A percentile compares a stretch with the other conserved stretches of the same genome.
phyloP scores from a whole-genome alignment of 2,888 invertebrate species.

The Pyralis farinalis region DNA sequence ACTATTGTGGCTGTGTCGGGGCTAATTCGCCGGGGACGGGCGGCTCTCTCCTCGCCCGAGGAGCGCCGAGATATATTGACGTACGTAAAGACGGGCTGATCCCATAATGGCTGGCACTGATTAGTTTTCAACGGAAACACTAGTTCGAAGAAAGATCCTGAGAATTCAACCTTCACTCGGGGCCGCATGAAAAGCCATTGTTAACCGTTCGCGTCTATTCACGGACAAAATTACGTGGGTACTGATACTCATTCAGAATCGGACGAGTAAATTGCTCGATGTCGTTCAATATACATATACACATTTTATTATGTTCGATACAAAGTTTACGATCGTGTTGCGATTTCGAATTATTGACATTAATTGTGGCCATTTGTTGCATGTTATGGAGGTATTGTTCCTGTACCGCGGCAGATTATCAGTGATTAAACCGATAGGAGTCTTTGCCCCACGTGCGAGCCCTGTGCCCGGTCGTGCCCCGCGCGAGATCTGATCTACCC shows the following conservation, averaged over 20 bases:
- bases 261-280: constrained; percentile 1
- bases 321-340: constrained; percentile 21
- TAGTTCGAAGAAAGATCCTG: constrained; percentile 61
- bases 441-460: constrained; percentile 54
- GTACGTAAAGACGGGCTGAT: constrained; percentile 52
- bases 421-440: constrained; percentile 58
- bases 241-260: constrained; percentile 4
- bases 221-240: constrained; percentile 12
- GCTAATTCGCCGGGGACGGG: constrained; percentile 60
- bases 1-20: constrained; percentile 74
- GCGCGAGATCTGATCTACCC: constrained; percentile 53
- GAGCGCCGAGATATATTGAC: constrained; percentile 56
- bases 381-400: constrained; percentile 59
- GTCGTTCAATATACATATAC: background rate
- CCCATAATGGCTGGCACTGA: constrained; percentile 62
- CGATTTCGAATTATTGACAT: constrained; percentile 44
- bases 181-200: constrained; percentile 30
- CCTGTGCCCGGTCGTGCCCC: constrained; percentile 60
- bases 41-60: constrained; percentile 50
- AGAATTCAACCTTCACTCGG: constrained; percentile 48
- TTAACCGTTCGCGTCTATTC: constrained; percentile 22
- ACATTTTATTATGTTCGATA: constrained; percentile 11
- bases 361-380: constrained; percentile 63
- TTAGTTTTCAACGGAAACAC: constrained; percentile 70
- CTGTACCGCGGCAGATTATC: constrained; percentile 49